Evolutionary conservation across 2,797 vertebrate genomes (phyloP).

Genomic region (Myripristis murdjan): DNA sequence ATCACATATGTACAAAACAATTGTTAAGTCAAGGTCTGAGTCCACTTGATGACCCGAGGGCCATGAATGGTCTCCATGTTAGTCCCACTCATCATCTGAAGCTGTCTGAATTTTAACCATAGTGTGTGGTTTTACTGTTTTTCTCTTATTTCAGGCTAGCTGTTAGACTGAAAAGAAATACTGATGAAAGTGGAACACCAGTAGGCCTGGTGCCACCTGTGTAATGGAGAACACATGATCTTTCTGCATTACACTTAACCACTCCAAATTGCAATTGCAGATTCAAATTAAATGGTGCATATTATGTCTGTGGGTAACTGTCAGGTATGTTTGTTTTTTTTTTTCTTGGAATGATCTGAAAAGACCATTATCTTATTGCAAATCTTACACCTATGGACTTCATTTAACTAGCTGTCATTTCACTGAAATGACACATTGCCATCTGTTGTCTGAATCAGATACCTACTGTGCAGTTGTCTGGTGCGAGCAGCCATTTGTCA

Average conservation of each 20-base stretch:
- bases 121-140: neutral
- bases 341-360: neutral
- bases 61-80: no score
- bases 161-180: slow-evolving; percentile 8
- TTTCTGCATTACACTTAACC: neutral
- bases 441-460: slow-evolving; percentile 18
- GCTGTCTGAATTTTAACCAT: no score
- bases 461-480: neutral
- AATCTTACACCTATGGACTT: slow-evolving; percentile 6
- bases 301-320: neutral
- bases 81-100: no score
- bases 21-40: no score
- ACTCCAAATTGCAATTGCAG: no score
- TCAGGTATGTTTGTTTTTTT: neutral
- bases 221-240: neutral
- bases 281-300: no score
- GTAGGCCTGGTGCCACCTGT: neutral
- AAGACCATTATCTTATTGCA: slow-evolving; percentile 9
- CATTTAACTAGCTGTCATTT: slow-evolving; percentile 15
- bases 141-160: neutral
- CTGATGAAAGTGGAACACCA: slow-evolving; percentile 10
- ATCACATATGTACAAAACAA: no score
- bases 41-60: no score
- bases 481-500: slow-evolving; percentile 2
- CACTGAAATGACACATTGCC: slow-evolving; percentile 20